These are phyloP conservation scores for Oxyscelio sp. DNA, from an alignment of 2,888 invertebrate species.

Conservation along the genomic window DNA sequence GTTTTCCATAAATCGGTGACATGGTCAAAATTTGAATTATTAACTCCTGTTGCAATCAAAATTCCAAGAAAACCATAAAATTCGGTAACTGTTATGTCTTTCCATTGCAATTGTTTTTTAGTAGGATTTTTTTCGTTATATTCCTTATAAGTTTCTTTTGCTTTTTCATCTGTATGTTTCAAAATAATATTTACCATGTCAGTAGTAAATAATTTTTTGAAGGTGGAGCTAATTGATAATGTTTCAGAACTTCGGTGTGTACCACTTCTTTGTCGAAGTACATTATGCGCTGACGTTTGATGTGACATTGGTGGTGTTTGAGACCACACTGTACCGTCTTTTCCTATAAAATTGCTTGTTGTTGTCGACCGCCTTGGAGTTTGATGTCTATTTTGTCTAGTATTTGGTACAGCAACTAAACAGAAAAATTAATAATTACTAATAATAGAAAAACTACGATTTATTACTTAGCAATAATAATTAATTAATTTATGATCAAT, in stretches of 20 bases:
- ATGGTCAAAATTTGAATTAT: conserved; percentile 71
- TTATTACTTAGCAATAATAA: background rate
- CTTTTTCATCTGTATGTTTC: conserved; percentile 46
- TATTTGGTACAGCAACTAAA: background rate
- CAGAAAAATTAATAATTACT: background rate
- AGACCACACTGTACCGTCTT: conserved; percentile 3
- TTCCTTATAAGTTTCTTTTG: conserved; percentile 31
- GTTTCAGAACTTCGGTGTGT: background rate
- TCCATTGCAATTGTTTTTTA: conserved; percentile 35
- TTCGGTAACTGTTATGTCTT: conserved; percentile 48
- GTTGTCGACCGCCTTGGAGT: background rate
- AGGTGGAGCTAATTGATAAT: background rate
- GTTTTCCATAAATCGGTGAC: conserved; percentile 23
- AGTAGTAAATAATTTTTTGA: conserved; percentile 8
- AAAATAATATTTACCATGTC: conserved; percentile 40
- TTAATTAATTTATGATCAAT: background rate
- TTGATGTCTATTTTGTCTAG: background rate
- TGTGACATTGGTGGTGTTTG: background rate
- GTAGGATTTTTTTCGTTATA: conserved; percentile 34
- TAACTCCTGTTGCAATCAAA: conserved; percentile 73
- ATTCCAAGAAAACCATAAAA: no score
- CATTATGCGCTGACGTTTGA: background rate
- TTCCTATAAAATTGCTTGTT: background rate
- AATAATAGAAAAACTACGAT: background rate
- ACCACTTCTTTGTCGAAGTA: conserved; percentile 8